Conservation (phyloP, 2,113 vertebrate genomes). For the Rhineura floridana region DNA sequence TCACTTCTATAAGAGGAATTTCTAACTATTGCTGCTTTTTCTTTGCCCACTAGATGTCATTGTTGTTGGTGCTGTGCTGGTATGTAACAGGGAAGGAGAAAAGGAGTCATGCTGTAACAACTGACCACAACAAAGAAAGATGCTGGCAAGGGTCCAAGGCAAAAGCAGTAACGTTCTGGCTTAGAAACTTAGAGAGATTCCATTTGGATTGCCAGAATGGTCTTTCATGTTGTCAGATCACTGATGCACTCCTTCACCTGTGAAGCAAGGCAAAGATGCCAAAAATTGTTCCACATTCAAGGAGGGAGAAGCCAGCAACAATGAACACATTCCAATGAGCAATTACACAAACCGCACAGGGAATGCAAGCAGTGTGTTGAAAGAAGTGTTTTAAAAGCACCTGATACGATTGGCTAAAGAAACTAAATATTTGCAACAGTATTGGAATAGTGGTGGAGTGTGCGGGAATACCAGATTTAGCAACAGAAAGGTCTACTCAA, state of each 20-base stretch:
- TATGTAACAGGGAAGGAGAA: constrained; percentile 46
- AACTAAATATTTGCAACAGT: constrained; percentile 18
- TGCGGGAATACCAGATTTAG: constrained; percentile 37
- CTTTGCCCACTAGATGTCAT: constrained; percentile 73
- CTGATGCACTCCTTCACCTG: background rate
- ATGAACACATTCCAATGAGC: background rate
- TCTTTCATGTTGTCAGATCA: fast-evolving
- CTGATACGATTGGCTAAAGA: constrained; percentile 29
- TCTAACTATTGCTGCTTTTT: background rate
- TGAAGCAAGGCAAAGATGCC: constrained; percentile 1
- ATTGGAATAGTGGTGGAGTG: background rate
- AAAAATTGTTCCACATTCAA: background rate
- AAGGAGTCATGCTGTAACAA: background rate
- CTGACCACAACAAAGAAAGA: background rate
- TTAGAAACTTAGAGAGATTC: background rate
- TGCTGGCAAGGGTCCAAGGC: fast-evolving
- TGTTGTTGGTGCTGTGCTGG: constrained; percentile 58
- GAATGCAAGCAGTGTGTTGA: background rate
- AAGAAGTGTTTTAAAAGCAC: background rate
- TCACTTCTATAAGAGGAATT: background rate
- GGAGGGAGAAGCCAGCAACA: background rate
- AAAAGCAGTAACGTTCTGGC: background rate
- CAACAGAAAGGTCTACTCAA: constrained; percentile 28
- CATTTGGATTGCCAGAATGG: fast-evolving
- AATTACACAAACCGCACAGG: constrained; percentile 9